Evolutionary conservation across 2,113 vertebrate species (phyloP).

Genomic region (Sinocyclocheilus anophthalmus): DNA sequence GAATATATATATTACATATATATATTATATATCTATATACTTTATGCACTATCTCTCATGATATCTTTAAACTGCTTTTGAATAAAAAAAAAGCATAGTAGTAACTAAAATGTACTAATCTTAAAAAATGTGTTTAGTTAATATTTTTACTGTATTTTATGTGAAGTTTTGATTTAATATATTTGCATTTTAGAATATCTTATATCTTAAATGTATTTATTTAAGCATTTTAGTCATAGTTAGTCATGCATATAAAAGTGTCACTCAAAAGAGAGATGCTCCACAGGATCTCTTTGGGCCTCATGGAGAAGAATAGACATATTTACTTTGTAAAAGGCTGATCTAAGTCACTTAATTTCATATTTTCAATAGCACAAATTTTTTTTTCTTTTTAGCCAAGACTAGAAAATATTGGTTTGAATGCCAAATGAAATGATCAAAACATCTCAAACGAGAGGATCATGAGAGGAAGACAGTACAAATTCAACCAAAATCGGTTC

Average conservation of each 20-base stretch:
- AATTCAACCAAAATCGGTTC: neutral
- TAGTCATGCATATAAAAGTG: neutral
- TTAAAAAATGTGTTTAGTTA: too few relatives aligned
- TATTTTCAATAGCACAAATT: too few relatives aligned
- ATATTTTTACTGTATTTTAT: too few relatives aligned
- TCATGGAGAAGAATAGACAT: neutral
- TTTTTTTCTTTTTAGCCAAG: too few relatives aligned
- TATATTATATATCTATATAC: too few relatives aligned
- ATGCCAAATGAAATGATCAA: neutral
- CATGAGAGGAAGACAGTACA: neutral
- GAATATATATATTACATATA: too few relatives aligned
- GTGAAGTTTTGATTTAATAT: too few relatives aligned
- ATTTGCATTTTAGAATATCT: too few relatives aligned
- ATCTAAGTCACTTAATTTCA: neutral
- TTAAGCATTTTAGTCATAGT: neutral
- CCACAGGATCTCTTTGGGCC: neutral
- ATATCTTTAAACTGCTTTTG: too few relatives aligned
- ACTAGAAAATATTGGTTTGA: neutral
- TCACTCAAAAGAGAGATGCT: neutral
- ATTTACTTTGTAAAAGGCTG: neutral
- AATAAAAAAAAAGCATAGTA: too few relatives aligned
- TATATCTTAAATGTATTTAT: neutral
- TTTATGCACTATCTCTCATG: too few relatives aligned
- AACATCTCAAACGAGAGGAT: neutral
- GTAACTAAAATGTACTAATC: too few relatives aligned